A percentile compares a stretch with the other conserved stretches of the same genome.
Conservation (phyloP, 2,113 vertebrate species). For the Bostrychus sinensis region DNA sequence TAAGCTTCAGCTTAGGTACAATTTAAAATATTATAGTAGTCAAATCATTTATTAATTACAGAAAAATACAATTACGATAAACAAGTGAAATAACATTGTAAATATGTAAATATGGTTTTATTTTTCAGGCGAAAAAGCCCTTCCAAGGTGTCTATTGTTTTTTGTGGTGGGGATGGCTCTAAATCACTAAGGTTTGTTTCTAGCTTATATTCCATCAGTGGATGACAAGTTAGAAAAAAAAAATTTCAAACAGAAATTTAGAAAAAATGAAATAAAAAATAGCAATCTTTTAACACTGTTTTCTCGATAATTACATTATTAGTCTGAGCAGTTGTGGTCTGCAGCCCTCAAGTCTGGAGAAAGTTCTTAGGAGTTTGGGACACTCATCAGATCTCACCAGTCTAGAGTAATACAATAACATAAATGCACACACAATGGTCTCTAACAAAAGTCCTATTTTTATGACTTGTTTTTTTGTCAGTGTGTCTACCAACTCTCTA, state of each 20-base stretch:
- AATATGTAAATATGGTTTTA: constrained; percentile 12
- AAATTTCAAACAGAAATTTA: neutral
- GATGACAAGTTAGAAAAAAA: rapidly evolving
- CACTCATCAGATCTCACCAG: constrained; percentile 57
- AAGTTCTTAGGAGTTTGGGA: constrained; percentile 70
- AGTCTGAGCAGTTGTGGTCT: constrained; percentile 78
- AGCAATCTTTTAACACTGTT: neutral
- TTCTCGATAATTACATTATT: neutral
- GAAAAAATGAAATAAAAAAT: neutral
- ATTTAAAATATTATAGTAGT: too few species aligned
- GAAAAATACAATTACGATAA: neutral
- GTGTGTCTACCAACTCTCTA: constrained; percentile 84
- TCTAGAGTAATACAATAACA: constrained; percentile 75
- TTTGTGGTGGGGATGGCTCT: constrained; percentile 24
- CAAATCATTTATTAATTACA: neutral
- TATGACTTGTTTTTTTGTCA: constrained; percentile 42
- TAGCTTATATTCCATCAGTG: neutral
- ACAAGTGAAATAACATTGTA: neutral
- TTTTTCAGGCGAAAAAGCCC: constrained; percentile 53
- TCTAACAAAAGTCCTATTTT: neutral
- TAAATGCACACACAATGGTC: neutral
- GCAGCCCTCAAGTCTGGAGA: constrained; percentile 58
- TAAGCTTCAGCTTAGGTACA: constrained; percentile 61
- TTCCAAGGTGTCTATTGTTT: constrained; percentile 44
- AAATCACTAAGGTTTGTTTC: constrained; percentile 56